A percentile compares a stretch with the other conserved stretches of the same genome.
These are phyloP conservation scores for Cheilosia vernalis DNA, from an alignment of 2,888 invertebrate genomes.

Conservation along the genomic window DNA sequence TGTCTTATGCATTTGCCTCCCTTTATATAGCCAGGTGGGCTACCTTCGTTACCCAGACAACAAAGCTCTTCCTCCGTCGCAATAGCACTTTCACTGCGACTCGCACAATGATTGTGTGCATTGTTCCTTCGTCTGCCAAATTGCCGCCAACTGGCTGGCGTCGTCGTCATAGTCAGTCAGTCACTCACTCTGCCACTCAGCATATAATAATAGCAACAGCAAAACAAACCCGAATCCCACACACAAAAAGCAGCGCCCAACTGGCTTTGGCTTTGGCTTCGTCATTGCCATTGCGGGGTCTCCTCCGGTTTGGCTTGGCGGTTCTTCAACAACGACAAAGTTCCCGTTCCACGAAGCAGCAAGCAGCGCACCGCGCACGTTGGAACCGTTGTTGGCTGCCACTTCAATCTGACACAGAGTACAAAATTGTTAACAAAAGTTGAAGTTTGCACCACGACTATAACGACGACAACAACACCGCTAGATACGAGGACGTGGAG, in stretches of 20 bases:
- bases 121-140: constrained; percentile 55
- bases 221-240: constrained; percentile 41
- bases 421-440: constrained; percentile 69
- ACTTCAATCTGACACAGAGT: constrained; percentile 63
- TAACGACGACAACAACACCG: constrained; percentile 2
- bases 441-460: constrained; percentile 28
- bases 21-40: constrained; percentile 30
- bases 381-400: constrained; percentile 52
- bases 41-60: constrained; percentile 58
- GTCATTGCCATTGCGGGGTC: constrained; percentile 48
- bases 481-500: constrained; percentile 13
- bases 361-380: constrained; percentile 14
- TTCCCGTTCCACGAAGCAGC: constrained; percentile 26
- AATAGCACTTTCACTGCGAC: constrained; percentile 50
- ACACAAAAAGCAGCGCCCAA: constrained; percentile 54
- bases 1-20: neutral
- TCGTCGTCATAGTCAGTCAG: constrained; percentile 45
- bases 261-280: constrained; percentile 40
- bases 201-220: constrained; percentile 19
- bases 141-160: constrained; percentile 34
- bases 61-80: constrained; percentile 28
- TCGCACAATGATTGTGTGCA: constrained; percentile 34
- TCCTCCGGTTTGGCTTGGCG: constrained; percentile 33
- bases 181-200: constrained; percentile 48
- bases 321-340: constrained; percentile 30